Evolutionary conservation across 2,797 vertebrate species (phyloP), one percentile per base, ranked within the genome.

Genomic region (Melanotaenia boesemani): DNA sequence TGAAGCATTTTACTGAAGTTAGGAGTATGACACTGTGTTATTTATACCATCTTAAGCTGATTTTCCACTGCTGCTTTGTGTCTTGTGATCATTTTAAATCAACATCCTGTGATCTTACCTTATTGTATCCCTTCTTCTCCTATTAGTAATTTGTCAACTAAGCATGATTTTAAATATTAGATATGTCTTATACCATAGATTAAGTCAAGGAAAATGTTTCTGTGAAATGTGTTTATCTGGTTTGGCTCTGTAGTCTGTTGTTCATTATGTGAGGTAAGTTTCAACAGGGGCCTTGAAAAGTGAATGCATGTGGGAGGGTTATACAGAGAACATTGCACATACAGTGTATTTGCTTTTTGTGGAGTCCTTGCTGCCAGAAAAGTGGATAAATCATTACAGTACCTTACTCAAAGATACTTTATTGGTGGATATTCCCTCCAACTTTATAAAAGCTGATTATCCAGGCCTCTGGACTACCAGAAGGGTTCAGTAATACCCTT

Each of bases 331-430:
- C 72, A 50, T 22, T 82, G 69, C 75, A 83, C 72, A 48, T n/a
- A n/a, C 48, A 73, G 24, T 50, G 46, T 46, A 65, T 72, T 60
- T 63, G 78, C 50, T 57, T 63, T 85, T 56, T 81, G 74, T 64
- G 55, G 72, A 61, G 67, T 74, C 65, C 60, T 74, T 24, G 69
- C 72, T 75, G 77, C 67, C 41, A 34, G 15, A 63, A 6, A 7
- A 30, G 5, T n/a, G 1, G 54, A 75, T 70, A 79, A 80, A 80
- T 76, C 77, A 82, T 74, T 58, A 70, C 68, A 67, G 63, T 81
- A 63, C 79, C 71, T 85, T 87, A 76, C 81, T 88, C 72, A 80
- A 77, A 72, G 81, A 85, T 63, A 73, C 71, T 69, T 77, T 68
- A 61, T 44, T 73, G 60, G 34, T 60, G 67, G 72, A 74, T 73